These are phyloP conservation scores for Ictalurus furcatus DNA, from an alignment of 2,113 vertebrate genomes.

Conservation along the genomic window DNA sequence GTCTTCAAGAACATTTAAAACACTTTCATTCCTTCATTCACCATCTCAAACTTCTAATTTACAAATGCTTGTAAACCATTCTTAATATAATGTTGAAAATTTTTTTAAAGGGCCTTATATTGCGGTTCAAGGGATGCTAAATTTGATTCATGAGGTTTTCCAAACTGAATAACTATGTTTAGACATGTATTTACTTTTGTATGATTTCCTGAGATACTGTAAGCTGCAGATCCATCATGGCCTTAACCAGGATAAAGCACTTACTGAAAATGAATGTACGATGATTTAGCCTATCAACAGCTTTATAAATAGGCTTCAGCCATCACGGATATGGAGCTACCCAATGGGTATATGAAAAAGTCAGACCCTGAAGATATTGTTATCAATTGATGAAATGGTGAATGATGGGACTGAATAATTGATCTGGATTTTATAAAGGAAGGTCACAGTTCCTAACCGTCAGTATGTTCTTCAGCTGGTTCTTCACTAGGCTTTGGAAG, in stretches of 20 bases:
- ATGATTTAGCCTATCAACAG: background rate
- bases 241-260: background rate
- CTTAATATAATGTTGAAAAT: background rate
- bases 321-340: background rate
- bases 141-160: background rate
- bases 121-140: background rate
- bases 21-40: background rate
- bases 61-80: background rate
- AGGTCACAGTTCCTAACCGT: constrained; percentile 62
- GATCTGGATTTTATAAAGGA: background rate
- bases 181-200: background rate
- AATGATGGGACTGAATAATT: background rate
- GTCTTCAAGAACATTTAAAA: background rate
- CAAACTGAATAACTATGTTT: background rate
- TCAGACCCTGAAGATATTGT: background rate
- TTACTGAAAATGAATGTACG: background rate
- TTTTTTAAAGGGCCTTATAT: background rate
- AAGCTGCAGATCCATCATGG: background rate
- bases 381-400: background rate
- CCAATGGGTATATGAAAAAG: background rate
- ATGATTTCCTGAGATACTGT: background rate
- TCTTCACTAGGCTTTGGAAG: constrained; percentile 72
- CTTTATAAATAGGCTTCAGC: background rate
- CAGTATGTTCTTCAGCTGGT: constrained; percentile 72
- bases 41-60: background rate